Conservation (phyloP, 2,888 invertebrate species). For the Polyommatus icarus region DNA sequence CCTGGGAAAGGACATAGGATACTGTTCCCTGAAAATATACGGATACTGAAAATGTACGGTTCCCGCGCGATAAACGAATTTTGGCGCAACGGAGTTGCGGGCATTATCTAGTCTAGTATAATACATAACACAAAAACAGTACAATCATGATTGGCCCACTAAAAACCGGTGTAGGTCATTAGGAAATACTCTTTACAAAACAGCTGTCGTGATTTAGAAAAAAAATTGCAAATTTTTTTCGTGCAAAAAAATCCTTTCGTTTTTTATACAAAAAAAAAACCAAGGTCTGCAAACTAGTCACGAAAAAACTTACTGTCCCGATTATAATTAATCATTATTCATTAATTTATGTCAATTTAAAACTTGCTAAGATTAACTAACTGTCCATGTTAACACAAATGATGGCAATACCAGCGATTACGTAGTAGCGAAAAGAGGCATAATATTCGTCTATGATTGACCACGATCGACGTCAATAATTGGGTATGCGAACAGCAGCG, state of each 20-base stretch:
- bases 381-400: too few species aligned
- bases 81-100: too few species aligned
- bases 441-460: too few species aligned
- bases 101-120: background rate
- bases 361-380: too few species aligned
- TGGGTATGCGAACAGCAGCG: too few species aligned
- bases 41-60: too few species aligned
- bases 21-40: too few species aligned
- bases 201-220: slow-evolving; percentile 19
- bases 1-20: too few species aligned
- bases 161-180: background rate
- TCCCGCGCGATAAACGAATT: too few species aligned
- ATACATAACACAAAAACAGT: background rate
- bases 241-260: slow-evolving; percentile 3
- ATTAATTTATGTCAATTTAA: background rate
- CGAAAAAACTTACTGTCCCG: background rate
- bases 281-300: slow-evolving; percentile 9
- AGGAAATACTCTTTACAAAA: slow-evolving; percentile 1
- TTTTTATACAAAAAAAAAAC: slow-evolving; percentile 14
- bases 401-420: too few species aligned
- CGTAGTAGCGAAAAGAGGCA: too few species aligned
- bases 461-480: too few species aligned
- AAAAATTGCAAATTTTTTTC: background rate
- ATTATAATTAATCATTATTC: background rate
- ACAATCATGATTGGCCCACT: background rate